Conservation (phyloP, 2,888 invertebrate genomes). For the Drosophila anomalata region DNA sequence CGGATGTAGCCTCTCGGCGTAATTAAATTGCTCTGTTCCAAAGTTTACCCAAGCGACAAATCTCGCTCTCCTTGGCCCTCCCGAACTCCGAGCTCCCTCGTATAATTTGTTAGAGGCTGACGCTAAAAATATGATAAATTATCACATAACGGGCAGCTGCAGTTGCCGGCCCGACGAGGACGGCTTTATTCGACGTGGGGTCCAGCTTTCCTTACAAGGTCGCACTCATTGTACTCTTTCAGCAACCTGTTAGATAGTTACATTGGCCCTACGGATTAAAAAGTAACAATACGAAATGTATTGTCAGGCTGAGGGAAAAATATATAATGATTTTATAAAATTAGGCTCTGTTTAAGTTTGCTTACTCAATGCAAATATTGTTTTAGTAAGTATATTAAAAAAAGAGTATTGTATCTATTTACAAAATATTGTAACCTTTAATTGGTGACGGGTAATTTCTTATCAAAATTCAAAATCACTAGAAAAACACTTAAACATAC, state of each 20-base stretch:
- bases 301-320: no score
- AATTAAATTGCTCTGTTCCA: conserved; percentile 63
- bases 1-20: conserved; percentile 40
- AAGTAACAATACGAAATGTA: no score
- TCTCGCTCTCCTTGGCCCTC: neutral
- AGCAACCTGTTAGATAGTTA: neutral
- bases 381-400: no score
- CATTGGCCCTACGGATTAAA: neutral
- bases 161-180: conserved; percentile 35
- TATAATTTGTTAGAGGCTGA: conserved; percentile 50
- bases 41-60: conserved; percentile 14
- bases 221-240: neutral
- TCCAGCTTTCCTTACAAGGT: neutral
- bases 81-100: conserved; percentile 31
- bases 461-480: no score
- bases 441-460: no score
- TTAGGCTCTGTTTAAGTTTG: no score
- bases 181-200: conserved; percentile 74
- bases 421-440: no score
- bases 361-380: no score
- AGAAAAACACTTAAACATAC: no score
- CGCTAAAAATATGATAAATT: conserved; percentile 75
- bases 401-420: no score
- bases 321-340: no score
- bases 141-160: conserved; percentile 48